Conservation (phyloP, 2,888 invertebrate genomes). For the Schizotus pectinicornis region DNA sequence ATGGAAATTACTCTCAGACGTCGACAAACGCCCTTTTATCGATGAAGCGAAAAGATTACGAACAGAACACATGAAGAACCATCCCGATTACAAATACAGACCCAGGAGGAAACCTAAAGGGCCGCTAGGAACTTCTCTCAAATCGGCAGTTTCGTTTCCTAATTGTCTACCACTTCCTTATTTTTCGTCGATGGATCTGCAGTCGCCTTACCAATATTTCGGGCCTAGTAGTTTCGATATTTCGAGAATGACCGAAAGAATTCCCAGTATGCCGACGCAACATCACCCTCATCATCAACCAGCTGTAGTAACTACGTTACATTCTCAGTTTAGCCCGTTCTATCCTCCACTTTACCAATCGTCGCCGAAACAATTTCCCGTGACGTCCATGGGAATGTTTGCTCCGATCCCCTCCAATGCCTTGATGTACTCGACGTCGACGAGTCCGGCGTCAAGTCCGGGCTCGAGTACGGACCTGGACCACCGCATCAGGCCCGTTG, state of each 20-base stretch:
- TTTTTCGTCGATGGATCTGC: slow-evolving; percentile 66
- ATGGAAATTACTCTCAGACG: slow-evolving; percentile 88
- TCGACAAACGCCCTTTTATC: slow-evolving; percentile 91
- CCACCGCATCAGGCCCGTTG: slow-evolving; percentile 69
- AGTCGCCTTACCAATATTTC: slow-evolving; percentile 75
- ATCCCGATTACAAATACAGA: slow-evolving; percentile 90
- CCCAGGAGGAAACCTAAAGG: slow-evolving; percentile 85
- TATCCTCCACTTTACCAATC: slow-evolving; percentile 70
- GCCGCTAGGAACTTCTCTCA: slow-evolving; percentile 60
- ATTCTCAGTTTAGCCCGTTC: slow-evolving; percentile 70
- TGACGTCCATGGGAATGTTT: slow-evolving; percentile 63
- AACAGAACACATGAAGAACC: slow-evolving; percentile 88
- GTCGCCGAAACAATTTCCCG: slow-evolving; percentile 62
- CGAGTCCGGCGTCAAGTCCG: slow-evolving; percentile 57
- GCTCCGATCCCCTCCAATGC: slow-evolving; percentile 58
- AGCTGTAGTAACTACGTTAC: slow-evolving; percentile 55
- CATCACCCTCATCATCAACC: slow-evolving; percentile 50
- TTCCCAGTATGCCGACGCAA: slow-evolving; percentile 50
- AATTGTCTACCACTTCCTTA: slow-evolving; percentile 71
- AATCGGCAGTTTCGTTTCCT: slow-evolving; percentile 60
- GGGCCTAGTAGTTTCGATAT: slow-evolving; percentile 73
- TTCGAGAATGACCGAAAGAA: slow-evolving; percentile 45
- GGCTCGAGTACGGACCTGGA: slow-evolving; percentile 55
- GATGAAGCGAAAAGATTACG: slow-evolving; percentile 92
- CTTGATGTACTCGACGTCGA: slow-evolving; percentile 56